A percentile compares a stretch with the other conserved stretches of the same genome.
These are phyloP conservation scores for Oncopeltus fasciatus DNA, from an alignment of 1,140 invertebrate genomes.

Conservation along the genomic window DNA sequence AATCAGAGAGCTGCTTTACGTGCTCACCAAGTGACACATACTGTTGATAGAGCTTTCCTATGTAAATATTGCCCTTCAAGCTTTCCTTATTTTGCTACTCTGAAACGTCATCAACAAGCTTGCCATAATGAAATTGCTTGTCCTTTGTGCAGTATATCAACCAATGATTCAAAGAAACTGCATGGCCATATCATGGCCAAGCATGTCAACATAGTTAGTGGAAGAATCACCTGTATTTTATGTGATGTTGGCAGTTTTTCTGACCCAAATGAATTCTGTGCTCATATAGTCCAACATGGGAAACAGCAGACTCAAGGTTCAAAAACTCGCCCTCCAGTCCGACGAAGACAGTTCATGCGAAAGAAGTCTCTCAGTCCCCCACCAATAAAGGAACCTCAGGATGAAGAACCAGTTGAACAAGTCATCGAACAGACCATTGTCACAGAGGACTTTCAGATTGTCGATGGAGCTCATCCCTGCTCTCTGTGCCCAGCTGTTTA, in stretches of 20 bases:
- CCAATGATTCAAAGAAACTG: slow-evolving; percentile 12
- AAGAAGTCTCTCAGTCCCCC: neutral
- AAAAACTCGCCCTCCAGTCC: neutral
- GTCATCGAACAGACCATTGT: slow-evolving; percentile 15
- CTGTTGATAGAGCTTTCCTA: slow-evolving; percentile 18
- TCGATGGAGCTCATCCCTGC: slow-evolving; percentile 13
- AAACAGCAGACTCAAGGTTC: slow-evolving; percentile 17
- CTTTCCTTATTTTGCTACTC: slow-evolving; percentile 20
- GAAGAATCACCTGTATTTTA: slow-evolving; percentile 10
- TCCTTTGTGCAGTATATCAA: slow-evolving; percentile 16
- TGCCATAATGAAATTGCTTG: slow-evolving; percentile 19
- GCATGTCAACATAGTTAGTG: slow-evolving; percentile 11
- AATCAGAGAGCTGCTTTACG: slow-evolving; percentile 34
- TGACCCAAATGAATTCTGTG: slow-evolving; percentile 17
- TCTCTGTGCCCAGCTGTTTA: slow-evolving; percentile 17
- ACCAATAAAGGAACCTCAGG: neutral
- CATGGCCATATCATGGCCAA: slow-evolving; percentile 17
- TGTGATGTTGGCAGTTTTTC: slow-evolving; percentile 21
- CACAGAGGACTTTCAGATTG: slow-evolving; percentile 17
- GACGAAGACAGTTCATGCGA: neutral
- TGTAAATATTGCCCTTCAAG: slow-evolving; percentile 21
- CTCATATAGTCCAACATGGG: slow-evolving; percentile 21
- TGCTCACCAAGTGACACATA: slow-evolving; percentile 23
- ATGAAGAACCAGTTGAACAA: slow-evolving; percentile 11
- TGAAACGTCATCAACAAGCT: slow-evolving; percentile 19